Evolutionary conservation across 2,888 invertebrate species (phyloP), one percentile per base, ranked within the genome.

Genomic region (Deroplatys truncata): DNA sequence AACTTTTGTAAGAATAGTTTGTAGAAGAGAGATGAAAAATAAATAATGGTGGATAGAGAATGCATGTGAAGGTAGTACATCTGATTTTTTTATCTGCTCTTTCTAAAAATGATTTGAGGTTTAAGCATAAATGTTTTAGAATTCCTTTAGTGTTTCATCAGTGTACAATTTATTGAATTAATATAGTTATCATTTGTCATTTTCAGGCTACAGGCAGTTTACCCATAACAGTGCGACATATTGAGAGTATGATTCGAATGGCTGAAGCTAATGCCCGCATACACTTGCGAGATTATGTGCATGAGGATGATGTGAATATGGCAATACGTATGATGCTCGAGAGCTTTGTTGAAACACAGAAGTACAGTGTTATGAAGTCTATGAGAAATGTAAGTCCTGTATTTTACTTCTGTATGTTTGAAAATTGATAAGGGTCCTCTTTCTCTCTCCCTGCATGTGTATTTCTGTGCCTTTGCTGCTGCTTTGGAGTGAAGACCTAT

Each of bases 321-420:
- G 99, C 99, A 56, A 98, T 99, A 91, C 95, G 98, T 89, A 98
- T 99, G 95, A 98, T 98, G 97, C 95, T 99, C 89, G 99, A 99
- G 93, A 98, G 98, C 93, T 99, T 99, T 94, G 98, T 99, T 89
- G 98, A 98, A 92, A 99, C 99, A 0, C 99, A 99, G 94, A 99
- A 99, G 93, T 99, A 98, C 95, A 98, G 98, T 92, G 98, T 99
- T 49, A 99, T 98, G 98, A 96, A 98, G 92, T 96, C 97, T 86
- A 99, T 99, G 98, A 96, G 96, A 94, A 97, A 97, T 95, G 98
- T 98, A 93, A 92, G 92, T 91, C 84, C 83, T 89, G 88, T 28
- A 20, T 84, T 88, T 72, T 56, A 25, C 29, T 72, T 56, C 3
- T 15, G 56, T 49, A 25, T 29, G 3, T 56, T 3, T 16, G 20